Evolutionary conservation across 2,113 vertebrate species (phyloP), one percentile per base, ranked within the genome.

Genomic region (Grallaria varia): DNA sequence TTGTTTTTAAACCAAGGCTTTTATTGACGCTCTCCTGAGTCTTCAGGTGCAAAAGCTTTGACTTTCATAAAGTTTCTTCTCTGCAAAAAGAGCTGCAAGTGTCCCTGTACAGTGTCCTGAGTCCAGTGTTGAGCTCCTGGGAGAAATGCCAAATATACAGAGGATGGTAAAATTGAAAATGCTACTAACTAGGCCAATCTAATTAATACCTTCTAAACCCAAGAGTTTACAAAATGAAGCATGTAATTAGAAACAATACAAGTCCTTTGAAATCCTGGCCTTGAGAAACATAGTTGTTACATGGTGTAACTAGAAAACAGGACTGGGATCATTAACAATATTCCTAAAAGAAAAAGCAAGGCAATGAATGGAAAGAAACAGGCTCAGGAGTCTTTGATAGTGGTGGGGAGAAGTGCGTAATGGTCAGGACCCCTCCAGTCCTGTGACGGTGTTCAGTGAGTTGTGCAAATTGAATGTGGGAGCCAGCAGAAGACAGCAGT

Each of bases 211-310:
- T 72, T 84, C 62, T 85, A 79, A 95, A 87, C 28, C 10, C 30
- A 87, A 52, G 67, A 82, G 71, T 94, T 93, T 94, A 91, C 71
- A 85, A 89, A 91, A 91, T 60, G n/a, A 79, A 87, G 58, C 35
- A 52, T 64, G 66, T 60, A 84, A 91, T 84, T 91, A 93, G 49
- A 86, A 91, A 37, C 75, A 85, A 72, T 84, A 55, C 0, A 5
- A 82, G 52, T 47, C 81, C n/a, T 89, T 94, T 89, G 78, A 87
- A 96, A 89, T 44, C 35, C 56, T 89, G 37, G 53, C 52, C 44
- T 91, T 79, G 44, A 75, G 66, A 93, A 19, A 24, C 17, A 2
- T 31, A 44, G 66, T 28, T 84, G 52, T 78, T 87, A 55, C 40
- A 27, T 68, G 20, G 35, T 84, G 13, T n/a, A 82, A 79, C 69